Evolutionary conservation across 2,888 invertebrate species (phyloP).

Genomic region (Torymus aiolomorphi): DNA sequence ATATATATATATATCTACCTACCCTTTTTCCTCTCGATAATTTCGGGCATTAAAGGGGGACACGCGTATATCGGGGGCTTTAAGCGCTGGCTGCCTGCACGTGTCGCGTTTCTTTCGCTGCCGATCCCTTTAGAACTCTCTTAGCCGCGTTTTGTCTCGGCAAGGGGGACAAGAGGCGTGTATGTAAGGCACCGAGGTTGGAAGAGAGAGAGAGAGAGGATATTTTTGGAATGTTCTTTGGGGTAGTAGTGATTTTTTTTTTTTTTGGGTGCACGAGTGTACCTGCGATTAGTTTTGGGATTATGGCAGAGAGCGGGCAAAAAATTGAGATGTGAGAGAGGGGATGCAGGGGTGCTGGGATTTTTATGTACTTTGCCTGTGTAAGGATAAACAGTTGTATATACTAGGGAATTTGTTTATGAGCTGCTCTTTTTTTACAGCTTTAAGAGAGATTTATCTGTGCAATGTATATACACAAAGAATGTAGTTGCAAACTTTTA

Average conservation of each 20-base stretch:
- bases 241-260: slow-evolving; percentile 12
- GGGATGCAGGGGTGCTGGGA: no score
- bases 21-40: slow-evolving; percentile 46
- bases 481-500: no score
- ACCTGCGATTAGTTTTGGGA: slow-evolving; percentile 18
- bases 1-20: neutral
- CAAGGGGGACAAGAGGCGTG: neutral
- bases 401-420: neutral
- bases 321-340: neutral
- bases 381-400: no score
- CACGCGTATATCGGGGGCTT: no score
- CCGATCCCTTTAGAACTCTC: neutral
- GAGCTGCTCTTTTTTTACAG: neutral
- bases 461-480: no score
- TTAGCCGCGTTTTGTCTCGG: neutral
- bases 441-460: no score
- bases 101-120: slow-evolving; percentile 32
- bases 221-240: slow-evolving; percentile 32
- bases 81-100: slow-evolving; percentile 12
- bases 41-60: slow-evolving; percentile 29
- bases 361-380: no score
- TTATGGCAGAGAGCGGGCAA: neutral
- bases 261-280: slow-evolving; percentile 19
- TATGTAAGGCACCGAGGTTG: neutral
- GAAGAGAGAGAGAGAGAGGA: neutral